Base-by-base conservation (phyloP, 2,888 invertebrate genomes). In the Plagiodera versicolora region DNA sequence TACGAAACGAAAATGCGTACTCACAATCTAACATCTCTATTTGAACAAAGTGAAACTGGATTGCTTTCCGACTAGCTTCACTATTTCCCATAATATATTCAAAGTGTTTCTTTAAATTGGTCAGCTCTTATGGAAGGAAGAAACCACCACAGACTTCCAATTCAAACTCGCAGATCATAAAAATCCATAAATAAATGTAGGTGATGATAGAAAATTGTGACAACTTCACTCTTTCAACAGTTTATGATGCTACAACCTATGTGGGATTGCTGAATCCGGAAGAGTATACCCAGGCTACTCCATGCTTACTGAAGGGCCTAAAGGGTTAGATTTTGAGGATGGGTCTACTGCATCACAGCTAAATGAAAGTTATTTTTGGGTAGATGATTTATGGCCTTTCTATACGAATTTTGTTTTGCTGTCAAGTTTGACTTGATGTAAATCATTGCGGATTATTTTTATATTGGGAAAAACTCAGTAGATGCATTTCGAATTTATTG, bases 341-440 rank as follows among this genome's bases (percentile, higher is more conserved):
- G 57, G 63, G 65, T 57, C 63, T 56, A 56, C 56, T 54, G 28
- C 65, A 63, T 35, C 16, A 56, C 58, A 62, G 60, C 59, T 61
- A 54, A 61, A 53, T 20, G 61, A 3, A 55, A 66, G 65, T 66
- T 63, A 63, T 58, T 53, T 58, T 44, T 58, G 58, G 60, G 57
- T 54, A 10, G 39, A 39, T 39, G n/a, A 14, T 39, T 14, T 14
- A 32, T 11, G 5, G 32, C 11, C 32, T 32, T 6, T 24, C 3
- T 24, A 24, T 24, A 24, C 6, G 6, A 6, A 24, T 24, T 6
- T 24, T 24, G 24, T 24, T 24, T n/a, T n/a, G n/a, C n/a, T 24
- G 24, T 24, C 24, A 24, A 24, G 6, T 6, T 24, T 24, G 24
- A 24, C 3, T 24, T 6, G 24, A 24, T 6, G 24, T 5, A 24